Conservation (phyloP, 2,113 vertebrate species). For the Ardeotis arabs region DNA sequence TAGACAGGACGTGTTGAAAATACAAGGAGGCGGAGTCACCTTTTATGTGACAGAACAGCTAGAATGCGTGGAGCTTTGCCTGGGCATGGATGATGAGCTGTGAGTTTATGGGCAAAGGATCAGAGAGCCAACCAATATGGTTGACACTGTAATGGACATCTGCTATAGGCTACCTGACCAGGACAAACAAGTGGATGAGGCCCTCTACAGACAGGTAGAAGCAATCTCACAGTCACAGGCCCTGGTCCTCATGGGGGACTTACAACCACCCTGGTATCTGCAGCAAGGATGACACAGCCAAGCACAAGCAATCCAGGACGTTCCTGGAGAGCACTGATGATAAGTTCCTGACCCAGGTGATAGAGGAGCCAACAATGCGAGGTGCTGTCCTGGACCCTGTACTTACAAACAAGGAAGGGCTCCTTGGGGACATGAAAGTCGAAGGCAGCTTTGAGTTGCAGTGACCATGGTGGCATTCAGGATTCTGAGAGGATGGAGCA, state of each 20-base stretch:
- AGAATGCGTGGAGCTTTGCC: not conserved
- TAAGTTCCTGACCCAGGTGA: not conserved
- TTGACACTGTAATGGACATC: not conserved
- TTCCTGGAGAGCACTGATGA: not conserved
- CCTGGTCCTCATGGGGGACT: not conserved
- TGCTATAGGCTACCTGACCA: not conserved
- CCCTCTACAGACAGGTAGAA: not conserved
- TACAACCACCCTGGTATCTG: not conserved
- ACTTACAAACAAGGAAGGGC: not conserved
- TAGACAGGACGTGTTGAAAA: not conserved
- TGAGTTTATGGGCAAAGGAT: fast-evolving
- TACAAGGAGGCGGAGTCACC: not conserved
- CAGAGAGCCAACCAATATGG: not conserved
- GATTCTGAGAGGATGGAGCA: not conserved
- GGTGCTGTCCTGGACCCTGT: not conserved
- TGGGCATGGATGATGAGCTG: not conserved
- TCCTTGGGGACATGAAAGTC: not conserved
- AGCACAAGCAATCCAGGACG: not conserved
- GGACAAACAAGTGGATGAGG: not conserved
- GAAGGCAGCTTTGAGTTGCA: not conserved
- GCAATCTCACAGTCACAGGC: not conserved
- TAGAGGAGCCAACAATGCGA: not conserved
- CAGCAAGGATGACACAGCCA: not conserved
- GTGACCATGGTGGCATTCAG: not conserved
- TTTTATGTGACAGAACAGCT: not conserved